Evolutionary conservation across 2,888 invertebrate species (phyloP).

Genomic region (Hydriomena furcata): DNA sequence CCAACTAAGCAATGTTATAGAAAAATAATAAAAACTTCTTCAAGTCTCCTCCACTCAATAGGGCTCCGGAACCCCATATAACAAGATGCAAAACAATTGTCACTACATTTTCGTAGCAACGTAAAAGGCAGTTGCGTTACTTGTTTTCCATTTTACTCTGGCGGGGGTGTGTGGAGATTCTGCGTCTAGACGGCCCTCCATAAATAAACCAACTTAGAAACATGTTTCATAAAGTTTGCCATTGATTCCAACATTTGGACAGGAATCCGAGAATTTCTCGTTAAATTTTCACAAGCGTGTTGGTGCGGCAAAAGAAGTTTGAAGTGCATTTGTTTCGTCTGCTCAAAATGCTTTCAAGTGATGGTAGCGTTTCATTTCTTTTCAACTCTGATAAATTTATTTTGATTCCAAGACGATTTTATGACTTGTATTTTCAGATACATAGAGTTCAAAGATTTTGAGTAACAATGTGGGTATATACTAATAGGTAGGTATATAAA

Average conservation of each 20-base stretch:
- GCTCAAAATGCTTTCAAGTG: background rate
- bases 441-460: no score
- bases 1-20: no score
- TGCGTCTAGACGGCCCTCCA: conserved; percentile 25
- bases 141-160: conserved; percentile 5
- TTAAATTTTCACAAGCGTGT: conserved; percentile 16
- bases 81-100: no score
- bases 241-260: conserved; percentile 27
- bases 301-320: background rate
- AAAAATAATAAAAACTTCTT: no score
- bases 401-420: no score
- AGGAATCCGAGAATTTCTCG: conserved; percentile 11
- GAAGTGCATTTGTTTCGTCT: background rate
- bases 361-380: background rate
- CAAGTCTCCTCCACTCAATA: no score
- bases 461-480: no score
- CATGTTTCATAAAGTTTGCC: conserved; percentile 30
- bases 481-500: no score
- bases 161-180: conserved; percentile 19
- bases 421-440: no score
- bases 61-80: no score
- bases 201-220: conserved; percentile 28
- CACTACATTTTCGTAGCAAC: no score
- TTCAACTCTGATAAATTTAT: background rate
- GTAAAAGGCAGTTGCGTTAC: background rate